Evolutionary conservation across 2,113 vertebrate species (phyloP), one percentile per base, ranked within the genome.

Genomic region (Peromyscus polionotus): DNA sequence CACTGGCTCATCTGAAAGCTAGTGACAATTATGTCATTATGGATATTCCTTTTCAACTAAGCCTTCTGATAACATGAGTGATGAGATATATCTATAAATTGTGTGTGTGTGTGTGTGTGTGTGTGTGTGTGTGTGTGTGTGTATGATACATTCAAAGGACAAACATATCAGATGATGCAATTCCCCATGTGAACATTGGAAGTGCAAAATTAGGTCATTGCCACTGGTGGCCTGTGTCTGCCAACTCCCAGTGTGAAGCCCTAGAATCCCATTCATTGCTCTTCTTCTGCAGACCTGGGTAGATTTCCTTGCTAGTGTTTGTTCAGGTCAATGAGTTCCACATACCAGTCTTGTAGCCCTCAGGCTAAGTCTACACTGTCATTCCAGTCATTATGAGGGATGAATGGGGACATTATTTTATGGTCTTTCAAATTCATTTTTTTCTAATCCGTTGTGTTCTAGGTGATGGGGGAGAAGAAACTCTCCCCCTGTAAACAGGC

Each of bases 1-100:
- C 51, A 67, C 51, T 54, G 19, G 80, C 17, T 85, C 87, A 54
- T 68, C 79, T 94, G 88, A 90, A 83, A 90, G 85, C 77, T 65
- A 79, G 88, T 57, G 72, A 63, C 2, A 12, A 7, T 92, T 73
- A 63, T 48, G 31, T 70, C 65, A 90, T 88, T 39, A 85, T 65
- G 45, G 81, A 45, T 54, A 36, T 57, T 57, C 24, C 59, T 73
- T 89, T 77, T 61, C 54, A 84, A 61, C 24, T 84, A 70, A 90
- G 59, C 77, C 59, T 94, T 94, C 16, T 19, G 59, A 86, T 17
- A 10, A 8, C 33, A 76, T 68, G 39, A 68, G 63, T 88, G 77
- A 84, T 26, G 63, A 83, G 93, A 89, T n/a, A 81, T 11, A 59
- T 59, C 17, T 57, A 36, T 22, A 22, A 79, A 67, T 36, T 80